Evolutionary conservation across 2,797 vertebrate genomes (phyloP).

Genomic region (Borostomias antarcticus): DNA sequence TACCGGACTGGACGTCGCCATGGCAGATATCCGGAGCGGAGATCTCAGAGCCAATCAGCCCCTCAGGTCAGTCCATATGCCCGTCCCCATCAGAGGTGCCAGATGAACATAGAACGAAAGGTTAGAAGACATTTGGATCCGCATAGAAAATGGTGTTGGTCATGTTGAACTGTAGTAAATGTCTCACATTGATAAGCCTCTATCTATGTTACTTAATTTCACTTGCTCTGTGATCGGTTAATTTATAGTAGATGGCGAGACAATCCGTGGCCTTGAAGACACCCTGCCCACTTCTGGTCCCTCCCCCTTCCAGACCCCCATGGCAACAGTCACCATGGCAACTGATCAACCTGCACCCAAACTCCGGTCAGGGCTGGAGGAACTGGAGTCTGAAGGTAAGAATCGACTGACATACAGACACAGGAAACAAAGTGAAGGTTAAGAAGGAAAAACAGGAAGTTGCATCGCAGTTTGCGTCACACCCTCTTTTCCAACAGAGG

Average conservation of each 20-base stretch:
- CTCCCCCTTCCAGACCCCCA: constrained; percentile 46
- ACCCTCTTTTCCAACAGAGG: constrained; percentile 66
- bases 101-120: neutral
- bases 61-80: constrained; percentile 47
- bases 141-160: too few species aligned
- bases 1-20: constrained; percentile 69
- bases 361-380: constrained; percentile 63
- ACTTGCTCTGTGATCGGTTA: constrained; percentile 28
- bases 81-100: constrained; percentile 32
- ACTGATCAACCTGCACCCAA: constrained; percentile 55
- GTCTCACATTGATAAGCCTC: neutral
- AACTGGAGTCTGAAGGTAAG: constrained; percentile 75
- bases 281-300: constrained; percentile 36
- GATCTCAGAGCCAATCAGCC: constrained; percentile 58
- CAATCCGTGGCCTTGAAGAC: constrained; percentile 37
- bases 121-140: neutral
- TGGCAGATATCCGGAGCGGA: constrained; percentile 75
- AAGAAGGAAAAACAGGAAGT: neutral
- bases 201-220: neutral
- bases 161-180: too few species aligned
- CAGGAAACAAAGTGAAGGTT: neutral
- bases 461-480: neutral
- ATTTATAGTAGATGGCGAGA: constrained; percentile 40
- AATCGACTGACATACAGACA: neutral
- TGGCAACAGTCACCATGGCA: constrained; percentile 56